phyloP scores from a whole-genome alignment of 2,797 vertebrate species.

The Tiaroga cobitis region DNA sequence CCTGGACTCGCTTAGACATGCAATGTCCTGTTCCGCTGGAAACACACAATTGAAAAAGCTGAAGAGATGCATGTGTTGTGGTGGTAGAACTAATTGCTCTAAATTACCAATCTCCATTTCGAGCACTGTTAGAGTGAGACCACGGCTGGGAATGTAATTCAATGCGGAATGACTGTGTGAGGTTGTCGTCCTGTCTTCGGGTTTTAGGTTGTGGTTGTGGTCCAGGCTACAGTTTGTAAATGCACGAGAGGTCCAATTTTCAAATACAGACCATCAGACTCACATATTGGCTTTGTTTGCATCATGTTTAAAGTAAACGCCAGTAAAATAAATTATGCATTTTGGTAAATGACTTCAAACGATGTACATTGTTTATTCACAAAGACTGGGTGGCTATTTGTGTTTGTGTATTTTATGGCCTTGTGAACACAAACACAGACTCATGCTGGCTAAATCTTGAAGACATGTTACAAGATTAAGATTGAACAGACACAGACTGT shows the following conservation, averaged over 20 bases:
- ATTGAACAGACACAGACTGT: slow-evolving; percentile 63
- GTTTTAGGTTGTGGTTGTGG: slow-evolving; percentile 20
- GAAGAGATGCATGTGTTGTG: neutral
- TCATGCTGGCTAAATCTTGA: slow-evolving; percentile 75
- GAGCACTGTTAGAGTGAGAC: neutral
- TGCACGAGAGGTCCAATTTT: neutral
- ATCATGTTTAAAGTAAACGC: neutral
- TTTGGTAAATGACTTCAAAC: neutral
- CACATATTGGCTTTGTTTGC: neutral
- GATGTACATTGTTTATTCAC: slow-evolving; percentile 28
- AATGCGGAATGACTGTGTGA: neutral
- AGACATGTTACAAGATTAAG: slow-evolving; percentile 55
- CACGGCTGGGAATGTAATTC: slow-evolving; percentile 2
- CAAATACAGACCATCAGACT: neutral
- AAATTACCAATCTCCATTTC: neutral
- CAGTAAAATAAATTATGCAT: neutral
- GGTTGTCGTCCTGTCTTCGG: slow-evolving; percentile 4
- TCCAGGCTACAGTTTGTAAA: neutral
- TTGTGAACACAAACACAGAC: slow-evolving; percentile 34
- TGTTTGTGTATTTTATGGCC: slow-evolving; percentile 25
- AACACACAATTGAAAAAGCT: slow-evolving; percentile 5
- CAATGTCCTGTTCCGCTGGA: slow-evolving; percentile 7
- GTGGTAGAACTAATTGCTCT: neutral
- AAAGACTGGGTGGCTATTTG: slow-evolving; percentile 31
- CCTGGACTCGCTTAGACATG: neutral